Conservation (phyloP, 2,888 invertebrate species). For the Andrena flavipes region DNA sequence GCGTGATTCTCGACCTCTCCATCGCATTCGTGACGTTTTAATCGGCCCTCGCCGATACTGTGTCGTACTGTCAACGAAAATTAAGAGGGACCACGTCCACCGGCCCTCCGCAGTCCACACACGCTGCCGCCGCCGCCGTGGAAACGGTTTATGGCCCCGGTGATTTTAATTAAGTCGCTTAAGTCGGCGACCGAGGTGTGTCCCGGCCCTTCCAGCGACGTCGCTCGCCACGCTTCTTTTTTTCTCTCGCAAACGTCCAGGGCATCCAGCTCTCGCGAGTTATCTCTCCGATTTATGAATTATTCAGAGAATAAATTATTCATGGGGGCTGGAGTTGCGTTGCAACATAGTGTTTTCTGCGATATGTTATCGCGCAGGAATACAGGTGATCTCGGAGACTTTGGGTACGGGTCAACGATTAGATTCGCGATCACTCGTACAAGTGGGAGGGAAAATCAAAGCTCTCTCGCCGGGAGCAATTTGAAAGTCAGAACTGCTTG, state of each 20-base stretch:
- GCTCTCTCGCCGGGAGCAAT: not conserved
- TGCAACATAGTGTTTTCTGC: constrained; percentile 43
- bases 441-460: not conserved
- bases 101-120: not conserved
- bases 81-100: constrained; percentile 49
- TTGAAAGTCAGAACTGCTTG: not conserved
- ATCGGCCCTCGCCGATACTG: constrained; percentile 46
- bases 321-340: constrained; percentile 42
- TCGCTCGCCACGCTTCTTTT: constrained; percentile 14
- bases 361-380: constrained; percentile 40
- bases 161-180: constrained; percentile 50
- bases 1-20: constrained; percentile 26
- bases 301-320: constrained; percentile 66
- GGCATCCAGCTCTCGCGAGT: constrained; percentile 2
- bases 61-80: constrained; percentile 58
- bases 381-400: not conserved
- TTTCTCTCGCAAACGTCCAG: constrained; percentile 33
- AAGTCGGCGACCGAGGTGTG: not conserved
- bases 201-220: not conserved
- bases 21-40: constrained; percentile 36
- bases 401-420: not conserved
- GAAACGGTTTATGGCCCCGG: constrained; percentile 31
- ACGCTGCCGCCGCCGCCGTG: too few relatives aligned
- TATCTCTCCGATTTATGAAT: constrained; percentile 51
- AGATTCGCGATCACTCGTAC: not conserved